Percentiles rank a stretch among this genome's conserved stretches.
phyloP scores from a whole-genome alignment of 1,140 invertebrate genomes.

The Asobara japonica region DNA sequence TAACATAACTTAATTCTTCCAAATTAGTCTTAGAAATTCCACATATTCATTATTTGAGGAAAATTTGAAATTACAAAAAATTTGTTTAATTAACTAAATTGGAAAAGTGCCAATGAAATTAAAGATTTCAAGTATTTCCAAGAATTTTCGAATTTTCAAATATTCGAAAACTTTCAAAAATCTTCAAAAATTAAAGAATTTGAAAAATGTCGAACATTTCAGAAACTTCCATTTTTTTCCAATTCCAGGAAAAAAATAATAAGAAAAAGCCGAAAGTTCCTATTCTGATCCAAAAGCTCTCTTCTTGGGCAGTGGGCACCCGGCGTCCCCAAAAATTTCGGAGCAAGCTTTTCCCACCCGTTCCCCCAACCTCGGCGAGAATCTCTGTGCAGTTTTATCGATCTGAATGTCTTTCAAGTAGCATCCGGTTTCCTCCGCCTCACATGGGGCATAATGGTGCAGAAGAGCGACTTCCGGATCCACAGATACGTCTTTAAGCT shows the following conservation, averaged over 20 bases:
- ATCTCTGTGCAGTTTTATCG: conserved; percentile 60
- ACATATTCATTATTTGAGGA: too few species aligned
- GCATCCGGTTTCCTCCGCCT: conserved; percentile 69
- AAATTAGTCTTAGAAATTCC: too few species aligned
- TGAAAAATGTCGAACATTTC: not conserved
- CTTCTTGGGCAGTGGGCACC: conserved; percentile 26
- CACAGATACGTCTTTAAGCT: conserved; percentile 29
- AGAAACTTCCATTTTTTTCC: not conserved
- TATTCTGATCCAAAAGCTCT: not conserved
- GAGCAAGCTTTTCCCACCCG: conserved; percentile 57
- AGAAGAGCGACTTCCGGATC: conserved; percentile 37
- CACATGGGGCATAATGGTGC: conserved; percentile 50
- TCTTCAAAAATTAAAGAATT: too few species aligned
- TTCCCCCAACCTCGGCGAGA: conserved; percentile 55
- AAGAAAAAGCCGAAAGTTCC: too few species aligned
- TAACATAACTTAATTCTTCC: too few species aligned
- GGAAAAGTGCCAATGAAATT: too few species aligned
- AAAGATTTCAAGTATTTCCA: not conserved
- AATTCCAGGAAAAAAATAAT: not conserved
- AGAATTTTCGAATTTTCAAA: not conserved
- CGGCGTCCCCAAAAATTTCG: conserved; percentile 48
- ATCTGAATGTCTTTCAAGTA: conserved; percentile 61
- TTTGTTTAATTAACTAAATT: too few species aligned
- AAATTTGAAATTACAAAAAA: too few species aligned
- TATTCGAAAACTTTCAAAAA: too few species aligned